Percentiles rank a stretch among this genome's conserved stretches.
Conservation (phyloP, 2,113 vertebrate species). For the Alouatta palliata region DNA sequence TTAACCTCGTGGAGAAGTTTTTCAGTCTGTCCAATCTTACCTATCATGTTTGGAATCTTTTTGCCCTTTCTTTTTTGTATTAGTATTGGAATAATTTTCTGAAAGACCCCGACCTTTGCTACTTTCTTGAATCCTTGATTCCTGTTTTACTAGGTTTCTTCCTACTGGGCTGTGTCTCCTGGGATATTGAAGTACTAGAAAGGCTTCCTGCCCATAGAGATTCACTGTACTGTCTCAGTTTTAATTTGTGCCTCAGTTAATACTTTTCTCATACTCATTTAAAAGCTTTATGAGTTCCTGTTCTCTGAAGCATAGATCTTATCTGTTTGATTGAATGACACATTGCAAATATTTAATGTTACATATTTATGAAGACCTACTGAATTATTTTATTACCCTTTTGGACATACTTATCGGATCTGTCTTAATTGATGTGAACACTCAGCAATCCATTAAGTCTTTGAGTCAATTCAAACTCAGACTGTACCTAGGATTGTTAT, state of each 20-base stretch:
- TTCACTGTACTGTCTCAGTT: constrained; percentile 23
- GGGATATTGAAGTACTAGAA: background rate
- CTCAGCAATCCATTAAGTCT: constrained; percentile 39
- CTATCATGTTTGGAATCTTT: background rate
- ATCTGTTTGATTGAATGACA: constrained; percentile 68
- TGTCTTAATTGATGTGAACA: constrained; percentile 67
- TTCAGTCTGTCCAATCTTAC: background rate
- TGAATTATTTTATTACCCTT: constrained; percentile 70
- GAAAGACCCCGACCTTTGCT: background rate
- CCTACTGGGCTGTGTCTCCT: background rate
- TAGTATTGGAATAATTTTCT: background rate
- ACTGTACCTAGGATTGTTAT: constrained; percentile 68
- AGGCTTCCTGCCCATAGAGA: background rate
- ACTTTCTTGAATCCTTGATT: background rate
- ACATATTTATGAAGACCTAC: constrained; percentile 73
- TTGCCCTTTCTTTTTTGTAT: background rate
- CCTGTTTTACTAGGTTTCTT: background rate
- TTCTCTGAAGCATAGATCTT: constrained; percentile 71
- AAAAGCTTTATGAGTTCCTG: constrained; percentile 61
- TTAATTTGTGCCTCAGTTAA: constrained; percentile 70
- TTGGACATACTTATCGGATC: constrained; percentile 60
- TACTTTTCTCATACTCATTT: constrained; percentile 76
- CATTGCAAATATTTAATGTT: constrained; percentile 77
- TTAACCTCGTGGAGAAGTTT: constrained; percentile 44
- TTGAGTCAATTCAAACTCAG: constrained; percentile 54